Percentiles rank a stretch among this genome's conserved stretches.
Evolutionary conservation across 2,113 vertebrate genomes (phyloP).

Genomic region (Danionella cerebrum): DNA sequence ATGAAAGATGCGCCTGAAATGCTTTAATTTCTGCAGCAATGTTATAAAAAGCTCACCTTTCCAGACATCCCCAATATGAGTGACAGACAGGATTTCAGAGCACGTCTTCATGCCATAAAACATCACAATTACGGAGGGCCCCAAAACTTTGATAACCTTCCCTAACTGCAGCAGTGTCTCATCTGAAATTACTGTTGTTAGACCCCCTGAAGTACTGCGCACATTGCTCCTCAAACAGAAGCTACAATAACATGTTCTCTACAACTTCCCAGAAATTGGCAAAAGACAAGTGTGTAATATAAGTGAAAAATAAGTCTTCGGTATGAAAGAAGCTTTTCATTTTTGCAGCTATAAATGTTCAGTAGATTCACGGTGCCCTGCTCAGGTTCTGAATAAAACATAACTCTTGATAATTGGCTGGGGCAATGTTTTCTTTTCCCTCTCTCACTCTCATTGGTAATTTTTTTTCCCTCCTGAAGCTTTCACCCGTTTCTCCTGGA

Average conservation of each 20-base stretch:
- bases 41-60: not conserved
- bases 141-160: not conserved
- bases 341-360: constrained; percentile 23
- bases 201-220: not conserved
- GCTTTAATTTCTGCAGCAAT: constrained; percentile 28
- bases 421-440: constrained; percentile 47
- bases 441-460: constrained; percentile 61
- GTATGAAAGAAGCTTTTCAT: constrained; percentile 25
- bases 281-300: constrained; percentile 21
- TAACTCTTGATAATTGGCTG: constrained; percentile 55
- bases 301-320: constrained; percentile 23
- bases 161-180: not conserved
- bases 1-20: constrained; percentile 7
- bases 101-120: not conserved
- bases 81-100: not conserved
- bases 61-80: not conserved
- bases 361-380: constrained; percentile 36
- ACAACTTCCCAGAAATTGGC: not conserved
- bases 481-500: constrained; percentile 53
- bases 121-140: not conserved
- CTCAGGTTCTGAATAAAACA: constrained; percentile 50
- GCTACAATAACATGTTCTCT: not conserved
- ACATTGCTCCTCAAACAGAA: not conserved
- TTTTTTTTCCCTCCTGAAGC: constrained; percentile 57
- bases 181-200: not conserved